phyloP scores from a whole-genome alignment of 2,113 vertebrate genomes.

The Elephantulus edwardii region DNA sequence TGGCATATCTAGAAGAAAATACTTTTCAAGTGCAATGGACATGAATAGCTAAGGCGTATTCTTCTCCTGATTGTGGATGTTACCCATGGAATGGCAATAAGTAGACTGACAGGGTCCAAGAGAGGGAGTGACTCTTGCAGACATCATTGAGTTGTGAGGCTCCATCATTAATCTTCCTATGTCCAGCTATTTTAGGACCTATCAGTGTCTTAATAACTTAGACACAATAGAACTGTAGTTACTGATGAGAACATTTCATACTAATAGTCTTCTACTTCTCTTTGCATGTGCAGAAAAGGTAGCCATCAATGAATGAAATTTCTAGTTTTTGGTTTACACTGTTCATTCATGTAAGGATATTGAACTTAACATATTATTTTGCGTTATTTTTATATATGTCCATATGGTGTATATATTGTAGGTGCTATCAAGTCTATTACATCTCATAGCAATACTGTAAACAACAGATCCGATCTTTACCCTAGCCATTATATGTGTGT shows the following conservation, averaged over 20 bases:
- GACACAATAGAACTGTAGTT: background rate
- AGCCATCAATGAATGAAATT: background rate
- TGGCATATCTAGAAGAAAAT: background rate
- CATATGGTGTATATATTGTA: background rate
- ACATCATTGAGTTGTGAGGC: background rate
- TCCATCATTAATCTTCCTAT: background rate
- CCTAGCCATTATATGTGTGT: background rate
- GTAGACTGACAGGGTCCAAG: background rate
- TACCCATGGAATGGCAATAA: background rate
- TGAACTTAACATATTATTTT: background rate
- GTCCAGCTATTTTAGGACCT: background rate
- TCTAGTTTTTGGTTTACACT: background rate
- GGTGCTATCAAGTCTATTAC: no score
- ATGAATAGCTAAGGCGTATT: background rate
- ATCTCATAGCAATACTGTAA: no score
- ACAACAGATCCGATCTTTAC: no score
- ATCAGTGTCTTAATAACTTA: background rate
- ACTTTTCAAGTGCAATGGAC: background rate
- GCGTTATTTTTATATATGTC: no score
- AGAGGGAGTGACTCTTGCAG: background rate
- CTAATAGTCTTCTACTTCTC: background rate
- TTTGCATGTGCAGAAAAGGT: background rate
- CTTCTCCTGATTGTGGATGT: background rate
- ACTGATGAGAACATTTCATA: background rate
- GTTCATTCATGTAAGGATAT: slow-evolving; percentile 13